Conservation (phyloP, 2,113 vertebrate species). For the Xenopus laevis region DNA sequence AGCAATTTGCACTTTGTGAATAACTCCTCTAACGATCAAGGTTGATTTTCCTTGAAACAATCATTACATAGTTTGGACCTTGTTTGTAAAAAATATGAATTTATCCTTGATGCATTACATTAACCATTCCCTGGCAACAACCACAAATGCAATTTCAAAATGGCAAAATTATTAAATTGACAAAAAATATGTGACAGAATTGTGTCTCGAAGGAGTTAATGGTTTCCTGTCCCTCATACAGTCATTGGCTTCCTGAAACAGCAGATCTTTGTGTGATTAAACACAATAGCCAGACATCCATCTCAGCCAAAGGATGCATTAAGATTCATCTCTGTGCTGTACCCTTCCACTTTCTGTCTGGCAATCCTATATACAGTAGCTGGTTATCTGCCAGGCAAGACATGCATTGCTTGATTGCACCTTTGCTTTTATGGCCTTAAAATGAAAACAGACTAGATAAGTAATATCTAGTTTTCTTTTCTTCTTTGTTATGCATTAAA, state of each 20-base stretch:
- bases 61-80: too few relatives aligned
- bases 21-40: too few relatives aligned
- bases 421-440: conserved; percentile 5
- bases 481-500: too few relatives aligned
- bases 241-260: conserved; percentile 32
- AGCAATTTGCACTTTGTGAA: too few relatives aligned
- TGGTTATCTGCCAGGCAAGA: conserved; percentile 48
- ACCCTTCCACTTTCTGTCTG: conserved; percentile 33
- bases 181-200: neutral
- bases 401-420: conserved; percentile 42
- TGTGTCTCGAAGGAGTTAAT: conserved; percentile 40
- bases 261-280: conserved; percentile 37
- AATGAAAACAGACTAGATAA: too few relatives aligned
- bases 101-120: too few relatives aligned
- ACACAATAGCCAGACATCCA: neutral
- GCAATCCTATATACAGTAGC: neutral
- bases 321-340: conserved; percentile 26
- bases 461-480: too few relatives aligned
- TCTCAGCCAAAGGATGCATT: conserved; percentile 44
- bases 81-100: too few relatives aligned
- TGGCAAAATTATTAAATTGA: too few relatives aligned
- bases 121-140: too few relatives aligned
- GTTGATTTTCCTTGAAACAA: too few relatives aligned
- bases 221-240: conserved; percentile 24
- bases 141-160: too few relatives aligned